phyloP scores from a whole-genome alignment of 2,888 invertebrate genomes.

The Limnephilus marmoratus region DNA sequence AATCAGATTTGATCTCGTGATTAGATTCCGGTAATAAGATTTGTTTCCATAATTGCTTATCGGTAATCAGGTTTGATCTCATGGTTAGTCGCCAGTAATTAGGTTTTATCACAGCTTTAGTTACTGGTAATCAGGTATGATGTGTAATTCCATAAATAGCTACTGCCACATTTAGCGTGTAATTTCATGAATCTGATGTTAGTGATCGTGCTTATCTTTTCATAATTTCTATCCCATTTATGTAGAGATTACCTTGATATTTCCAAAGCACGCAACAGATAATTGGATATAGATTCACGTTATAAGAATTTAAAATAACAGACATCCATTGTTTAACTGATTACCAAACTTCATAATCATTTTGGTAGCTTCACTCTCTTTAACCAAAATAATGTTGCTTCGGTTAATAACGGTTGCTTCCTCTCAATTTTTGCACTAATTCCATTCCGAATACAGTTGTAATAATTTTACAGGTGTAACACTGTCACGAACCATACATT shows the following conservation, averaged over 20 bases:
- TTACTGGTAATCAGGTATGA: neutral
- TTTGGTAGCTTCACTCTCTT: neutral
- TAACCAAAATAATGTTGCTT: neutral
- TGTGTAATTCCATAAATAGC: neutral
- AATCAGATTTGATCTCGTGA: no score
- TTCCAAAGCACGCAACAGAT: neutral
- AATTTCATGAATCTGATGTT: neutral
- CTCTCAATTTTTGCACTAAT: neutral
- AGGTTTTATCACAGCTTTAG: no score
- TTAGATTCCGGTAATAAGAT: no score
- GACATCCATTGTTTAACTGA: neutral
- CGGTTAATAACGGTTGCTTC: neutral
- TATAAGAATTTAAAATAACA: neutral
- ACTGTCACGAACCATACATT: neutral
- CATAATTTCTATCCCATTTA: neutral
- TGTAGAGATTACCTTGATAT: neutral
- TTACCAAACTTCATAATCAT: neutral
- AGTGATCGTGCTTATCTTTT: neutral
- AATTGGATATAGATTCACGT: neutral
- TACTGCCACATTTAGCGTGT: neutral
- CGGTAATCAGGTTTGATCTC: no score
- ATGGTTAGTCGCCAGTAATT: no score
- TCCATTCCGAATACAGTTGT: neutral
- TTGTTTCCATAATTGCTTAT: no score
- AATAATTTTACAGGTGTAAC: neutral